phyloP scores from a whole-genome alignment of 1,140 invertebrate genomes.

The Glossosoma conforme region DNA sequence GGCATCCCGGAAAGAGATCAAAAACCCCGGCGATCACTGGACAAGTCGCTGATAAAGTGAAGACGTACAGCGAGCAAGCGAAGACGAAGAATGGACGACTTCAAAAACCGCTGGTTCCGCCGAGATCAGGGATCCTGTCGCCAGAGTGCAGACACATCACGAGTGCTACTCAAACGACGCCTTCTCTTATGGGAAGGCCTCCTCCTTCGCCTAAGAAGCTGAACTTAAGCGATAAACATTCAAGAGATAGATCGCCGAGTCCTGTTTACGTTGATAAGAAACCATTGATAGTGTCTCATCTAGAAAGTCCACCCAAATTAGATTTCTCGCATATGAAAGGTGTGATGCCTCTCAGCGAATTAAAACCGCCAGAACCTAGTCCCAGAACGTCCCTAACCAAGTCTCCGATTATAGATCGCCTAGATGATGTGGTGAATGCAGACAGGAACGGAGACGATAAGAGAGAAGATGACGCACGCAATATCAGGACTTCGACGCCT shows the following conservation, averaged over 20 bases:
- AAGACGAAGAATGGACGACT: slow-evolving; percentile 29
- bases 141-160: slow-evolving; percentile 6
- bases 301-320: slow-evolving; percentile 2
- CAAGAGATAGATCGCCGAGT: slow-evolving; percentile 17
- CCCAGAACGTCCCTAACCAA: slow-evolving; percentile 6
- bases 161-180: slow-evolving; percentile 19
- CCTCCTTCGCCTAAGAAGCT: slow-evolving; percentile 27
- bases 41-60: slow-evolving; percentile 62
- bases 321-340: slow-evolving; percentile 5
- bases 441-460: slow-evolving; percentile 8
- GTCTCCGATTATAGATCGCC: not conserved
- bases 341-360: not conserved
- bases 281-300: slow-evolving; percentile 4
- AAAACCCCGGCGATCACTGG: slow-evolving; percentile 45
- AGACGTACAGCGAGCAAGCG: slow-evolving; percentile 56
- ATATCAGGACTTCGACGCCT: slow-evolving; percentile 38
- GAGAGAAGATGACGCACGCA: not conserved
- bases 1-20: slow-evolving; percentile 41
- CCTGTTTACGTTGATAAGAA: slow-evolving; percentile 18
- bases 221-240: not conserved
- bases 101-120: slow-evolving; percentile 10
- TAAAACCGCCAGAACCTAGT: slow-evolving; percentile 14
- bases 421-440: no score
- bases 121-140: slow-evolving; percentile 18
- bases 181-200: slow-evolving; percentile 16